These are phyloP conservation scores for Fratercula arctica DNA, from an alignment of 2,797 vertebrate genomes.

Conservation along the genomic window DNA sequence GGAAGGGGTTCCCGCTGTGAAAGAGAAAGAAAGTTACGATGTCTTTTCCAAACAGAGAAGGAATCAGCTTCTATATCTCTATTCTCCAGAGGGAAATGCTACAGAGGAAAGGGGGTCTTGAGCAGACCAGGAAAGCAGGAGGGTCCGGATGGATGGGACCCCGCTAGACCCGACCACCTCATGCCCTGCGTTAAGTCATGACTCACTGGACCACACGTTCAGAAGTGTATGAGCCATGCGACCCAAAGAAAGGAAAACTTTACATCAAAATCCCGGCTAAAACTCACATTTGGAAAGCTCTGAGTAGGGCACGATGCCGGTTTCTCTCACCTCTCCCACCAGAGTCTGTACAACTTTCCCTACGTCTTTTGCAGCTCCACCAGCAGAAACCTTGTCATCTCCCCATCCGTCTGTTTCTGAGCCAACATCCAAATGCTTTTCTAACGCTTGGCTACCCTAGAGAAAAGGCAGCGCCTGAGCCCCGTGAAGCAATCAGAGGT, in stretches of 20 bases:
- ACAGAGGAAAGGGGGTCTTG: neutral
- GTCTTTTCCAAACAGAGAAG: slow-evolving; percentile 18
- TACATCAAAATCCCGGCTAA: neutral
- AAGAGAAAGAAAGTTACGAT: slow-evolving; percentile 26
- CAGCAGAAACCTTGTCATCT: neutral
- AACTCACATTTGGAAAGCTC: neutral
- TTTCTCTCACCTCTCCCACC: neutral
- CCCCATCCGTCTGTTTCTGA: neutral
- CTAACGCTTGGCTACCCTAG: neutral
- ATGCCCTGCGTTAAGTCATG: neutral
- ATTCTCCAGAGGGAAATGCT: neutral
- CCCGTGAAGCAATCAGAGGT: neutral
- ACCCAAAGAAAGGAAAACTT: neutral
- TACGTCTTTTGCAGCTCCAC: neutral
- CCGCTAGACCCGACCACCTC: neutral
- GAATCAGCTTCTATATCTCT: slow-evolving; percentile 30
- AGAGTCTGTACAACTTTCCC: neutral
- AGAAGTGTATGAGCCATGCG: neutral
- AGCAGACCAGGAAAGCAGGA: neutral
- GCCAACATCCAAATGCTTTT: neutral
- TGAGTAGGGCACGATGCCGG: neutral
- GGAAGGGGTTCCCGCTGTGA: slow-evolving; percentile 26
- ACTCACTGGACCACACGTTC: neutral
- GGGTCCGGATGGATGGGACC: neutral
- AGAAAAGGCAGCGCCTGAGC: neutral